Evolutionary conservation across 1,140 invertebrate genomes (phyloP).

Genomic region (Drosophila bifasciata): DNA sequence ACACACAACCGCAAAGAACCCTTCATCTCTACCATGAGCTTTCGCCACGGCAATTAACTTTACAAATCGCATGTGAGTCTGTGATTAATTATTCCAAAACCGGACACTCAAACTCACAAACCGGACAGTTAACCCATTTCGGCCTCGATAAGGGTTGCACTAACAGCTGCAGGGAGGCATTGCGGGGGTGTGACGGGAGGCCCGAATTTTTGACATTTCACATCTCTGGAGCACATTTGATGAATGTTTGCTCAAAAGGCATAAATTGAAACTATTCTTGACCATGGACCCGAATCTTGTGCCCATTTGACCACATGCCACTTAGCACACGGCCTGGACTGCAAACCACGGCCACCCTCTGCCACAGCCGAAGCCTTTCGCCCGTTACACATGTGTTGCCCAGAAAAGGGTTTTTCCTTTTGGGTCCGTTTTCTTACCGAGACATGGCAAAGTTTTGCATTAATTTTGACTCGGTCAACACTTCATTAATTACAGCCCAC

Average conservation of each 20-base stretch:
- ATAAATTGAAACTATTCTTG: constrained; percentile 80
- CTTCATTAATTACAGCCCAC: constrained; percentile 74
- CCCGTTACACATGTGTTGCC: constrained; percentile 47
- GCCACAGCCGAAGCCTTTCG: neutral
- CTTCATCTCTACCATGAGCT: constrained; percentile 44
- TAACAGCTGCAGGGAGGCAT: constrained; percentile 54
- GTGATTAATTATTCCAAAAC: constrained; percentile 82
- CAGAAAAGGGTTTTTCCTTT: constrained; percentile 26
- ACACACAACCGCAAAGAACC: constrained; percentile 5
- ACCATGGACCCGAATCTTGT: constrained; percentile 47
- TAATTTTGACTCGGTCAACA: constrained; percentile 79
- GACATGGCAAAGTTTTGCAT: constrained; percentile 55
- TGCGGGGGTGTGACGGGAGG: constrained; percentile 10
- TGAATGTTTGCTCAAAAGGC: constrained; percentile 78
- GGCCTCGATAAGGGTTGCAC: constrained; percentile 73
- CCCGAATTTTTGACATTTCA: constrained; percentile 70
- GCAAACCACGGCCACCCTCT: neutral
- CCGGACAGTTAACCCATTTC: constrained; percentile 80
- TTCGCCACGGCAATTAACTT: constrained; percentile 82
- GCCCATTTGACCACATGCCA: constrained; percentile 73
- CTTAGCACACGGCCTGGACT: constrained; percentile 67
- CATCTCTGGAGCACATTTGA: constrained; percentile 63
- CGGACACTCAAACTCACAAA: constrained; percentile 60
- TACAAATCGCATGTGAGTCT: constrained; percentile 82
- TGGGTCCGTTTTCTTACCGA: constrained; percentile 63